A percentile compares a stretch with the other conserved stretches of the same genome.
phyloP scores from a whole-genome alignment of 2,113 vertebrate genomes.

The Pachycephala philippinensis region DNA sequence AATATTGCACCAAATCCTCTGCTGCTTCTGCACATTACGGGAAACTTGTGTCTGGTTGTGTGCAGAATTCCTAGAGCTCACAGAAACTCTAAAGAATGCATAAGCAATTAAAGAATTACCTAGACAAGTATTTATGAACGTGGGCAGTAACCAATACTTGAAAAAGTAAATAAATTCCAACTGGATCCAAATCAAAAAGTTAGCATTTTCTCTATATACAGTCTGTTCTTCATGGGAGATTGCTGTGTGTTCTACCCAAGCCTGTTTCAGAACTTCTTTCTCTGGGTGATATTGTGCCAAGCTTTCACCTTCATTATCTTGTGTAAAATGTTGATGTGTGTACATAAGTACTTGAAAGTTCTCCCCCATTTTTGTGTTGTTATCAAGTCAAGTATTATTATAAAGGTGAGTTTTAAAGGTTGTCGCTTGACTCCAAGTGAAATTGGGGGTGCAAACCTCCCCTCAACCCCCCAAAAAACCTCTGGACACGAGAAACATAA shows the following conservation, averaged over 20 bases:
- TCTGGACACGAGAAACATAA: background rate
- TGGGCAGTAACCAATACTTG: background rate
- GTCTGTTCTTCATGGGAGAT: background rate
- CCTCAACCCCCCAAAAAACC: fast-evolving
- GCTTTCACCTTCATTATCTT: background rate
- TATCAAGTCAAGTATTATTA: background rate
- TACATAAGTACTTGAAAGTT: background rate
- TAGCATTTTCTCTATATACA: background rate
- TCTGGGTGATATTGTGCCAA: background rate
- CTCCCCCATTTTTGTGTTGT: background rate
- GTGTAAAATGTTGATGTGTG: background rate
- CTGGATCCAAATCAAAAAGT: background rate
- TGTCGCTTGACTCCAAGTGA: background rate
- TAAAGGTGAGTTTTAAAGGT: background rate
- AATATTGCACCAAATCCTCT: background rate
- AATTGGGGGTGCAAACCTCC: background rate
- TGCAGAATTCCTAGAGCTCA: background rate
- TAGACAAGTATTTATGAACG: background rate
- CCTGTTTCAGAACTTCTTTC: background rate
- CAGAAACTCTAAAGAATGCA: background rate
- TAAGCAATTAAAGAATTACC: background rate
- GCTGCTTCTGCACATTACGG: background rate
- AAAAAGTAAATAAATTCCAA: background rate
- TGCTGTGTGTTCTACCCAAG: background rate
- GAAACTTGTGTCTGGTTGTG: background rate